Conservation (phyloP, 2,113 vertebrate genomes). For the Calidris pygmaea region DNA sequence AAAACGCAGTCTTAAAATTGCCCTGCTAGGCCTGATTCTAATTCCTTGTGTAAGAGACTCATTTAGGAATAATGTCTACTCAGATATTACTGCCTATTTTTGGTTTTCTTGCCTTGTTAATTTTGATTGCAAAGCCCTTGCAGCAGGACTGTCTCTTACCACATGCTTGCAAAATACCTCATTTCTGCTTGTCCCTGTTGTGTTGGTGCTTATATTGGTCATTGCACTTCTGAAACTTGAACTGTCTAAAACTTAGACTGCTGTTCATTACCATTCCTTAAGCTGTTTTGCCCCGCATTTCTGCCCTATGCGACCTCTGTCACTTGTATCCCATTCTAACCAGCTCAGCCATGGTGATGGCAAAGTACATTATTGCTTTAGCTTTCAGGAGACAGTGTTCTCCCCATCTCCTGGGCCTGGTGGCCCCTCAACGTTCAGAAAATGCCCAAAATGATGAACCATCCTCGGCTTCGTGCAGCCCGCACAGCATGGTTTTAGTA, state of each 20-base stretch:
- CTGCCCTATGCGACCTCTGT: background rate
- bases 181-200: background rate
- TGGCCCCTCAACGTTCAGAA: background rate
- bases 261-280: background rate
- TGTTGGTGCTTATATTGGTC: background rate
- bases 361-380: background rate
- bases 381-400: background rate
- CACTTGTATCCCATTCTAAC: background rate
- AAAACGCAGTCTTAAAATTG: background rate
- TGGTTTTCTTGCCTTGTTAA: background rate
- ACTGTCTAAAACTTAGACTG: background rate
- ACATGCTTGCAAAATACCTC: background rate
- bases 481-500: background rate
- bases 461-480: background rate
- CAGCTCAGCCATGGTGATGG: fast-evolving
- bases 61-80: background rate
- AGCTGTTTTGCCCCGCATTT: background rate
- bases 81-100: background rate
- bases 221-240: background rate
- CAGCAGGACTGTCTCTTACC: background rate
- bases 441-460: background rate
- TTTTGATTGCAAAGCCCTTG: conserved; percentile 23
- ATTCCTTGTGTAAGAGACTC: background rate
- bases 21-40: background rate
- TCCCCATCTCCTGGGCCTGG: background rate